Conservation (phyloP, 64 coral and sea anemone species). For the Pocillopora damicornis region DNA sequence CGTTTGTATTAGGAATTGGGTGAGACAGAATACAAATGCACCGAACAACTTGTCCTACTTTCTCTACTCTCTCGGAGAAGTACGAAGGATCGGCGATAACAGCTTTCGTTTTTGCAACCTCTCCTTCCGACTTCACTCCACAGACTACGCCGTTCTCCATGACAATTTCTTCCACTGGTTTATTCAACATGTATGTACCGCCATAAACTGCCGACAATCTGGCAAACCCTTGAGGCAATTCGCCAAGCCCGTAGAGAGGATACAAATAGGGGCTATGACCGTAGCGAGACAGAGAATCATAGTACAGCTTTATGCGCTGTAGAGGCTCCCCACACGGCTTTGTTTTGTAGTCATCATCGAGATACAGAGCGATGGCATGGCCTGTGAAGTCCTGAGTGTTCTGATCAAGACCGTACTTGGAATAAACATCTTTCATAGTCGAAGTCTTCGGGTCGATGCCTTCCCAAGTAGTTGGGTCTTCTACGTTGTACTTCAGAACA, state of each 20-base stretch:
- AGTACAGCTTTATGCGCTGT: constrained; percentile 74
- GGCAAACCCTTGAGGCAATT: constrained; percentile 82
- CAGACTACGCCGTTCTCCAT: constrained; percentile 58
- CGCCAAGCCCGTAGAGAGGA: constrained; percentile 84
- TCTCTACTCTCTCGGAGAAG: constrained; percentile 64
- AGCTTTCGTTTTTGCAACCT: constrained; percentile 63
- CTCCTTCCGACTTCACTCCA: constrained; percentile 62
- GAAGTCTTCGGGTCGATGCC: constrained; percentile 51
- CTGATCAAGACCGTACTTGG: constrained; percentile 67
- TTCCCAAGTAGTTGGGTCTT: constrained; percentile 61
- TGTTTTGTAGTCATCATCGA: constrained; percentile 62
- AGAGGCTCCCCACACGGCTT: constrained; percentile 81
- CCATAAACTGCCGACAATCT: constrained; percentile 76
- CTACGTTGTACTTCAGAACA: constrained; percentile 39
- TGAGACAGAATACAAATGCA: constrained; percentile 85
- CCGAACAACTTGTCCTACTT: constrained; percentile 69
- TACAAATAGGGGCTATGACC: constrained; percentile 71
- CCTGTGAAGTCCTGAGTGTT: constrained; percentile 83
- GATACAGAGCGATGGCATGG: constrained; percentile 77
- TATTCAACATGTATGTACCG: constrained; percentile 81
- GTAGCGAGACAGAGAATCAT: constrained; percentile 66
- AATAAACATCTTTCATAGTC: constrained; percentile 80
- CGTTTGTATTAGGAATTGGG: constrained; percentile 52
- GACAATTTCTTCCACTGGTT: constrained; percentile 51
- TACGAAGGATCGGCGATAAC: constrained; percentile 90